Conservation (phyloP, 2,797 vertebrate species). For the Acanthurus leucopareius region DNA sequence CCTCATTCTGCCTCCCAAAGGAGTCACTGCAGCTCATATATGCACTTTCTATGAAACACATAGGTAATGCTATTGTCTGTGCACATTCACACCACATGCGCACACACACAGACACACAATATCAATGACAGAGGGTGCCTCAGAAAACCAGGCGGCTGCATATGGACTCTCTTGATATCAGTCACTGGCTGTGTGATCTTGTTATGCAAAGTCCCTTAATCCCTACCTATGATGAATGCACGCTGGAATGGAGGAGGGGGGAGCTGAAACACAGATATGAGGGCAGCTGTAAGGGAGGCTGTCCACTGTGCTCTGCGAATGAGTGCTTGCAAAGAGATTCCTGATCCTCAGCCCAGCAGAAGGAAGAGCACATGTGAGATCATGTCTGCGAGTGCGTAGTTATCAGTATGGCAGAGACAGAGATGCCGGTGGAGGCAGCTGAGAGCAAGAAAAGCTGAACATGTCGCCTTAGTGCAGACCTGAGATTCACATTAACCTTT, state of each 20-base stretch:
- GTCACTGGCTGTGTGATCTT: conserved; percentile 99
- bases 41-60: conserved; percentile 76
- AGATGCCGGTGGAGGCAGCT: conserved; percentile 47
- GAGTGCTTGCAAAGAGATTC: conserved; percentile 70
- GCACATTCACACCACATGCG: conserved; percentile 86
- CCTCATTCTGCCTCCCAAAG: conserved; percentile 92
- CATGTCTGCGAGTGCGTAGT: conserved; percentile 53
- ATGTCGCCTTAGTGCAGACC: conserved; percentile 53
- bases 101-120: conserved; percentile 91
- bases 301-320: conserved; percentile 76
- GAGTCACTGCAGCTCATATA: conserved; percentile 85
- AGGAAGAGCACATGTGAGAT: conserved; percentile 67
- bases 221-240: conserved; percentile 98
- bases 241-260: conserved; percentile 84
- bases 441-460: conserved; percentile 61
- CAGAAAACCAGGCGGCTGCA: conserved; percentile 98
- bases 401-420: conserved; percentile 24
- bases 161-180: conserved; percentile 99
- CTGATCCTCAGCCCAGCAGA: conserved; percentile 69
- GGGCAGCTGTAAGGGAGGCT: conserved; percentile 81
- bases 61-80: conserved; percentile 83
- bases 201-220: conserved; percentile 99
- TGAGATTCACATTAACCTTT: conserved; percentile 78
- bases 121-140: conserved; percentile 92
- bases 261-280: conserved; percentile 80